Base-by-base conservation (phyloP, 2,888 invertebrate species). In the Corbicula japonica region DNA sequence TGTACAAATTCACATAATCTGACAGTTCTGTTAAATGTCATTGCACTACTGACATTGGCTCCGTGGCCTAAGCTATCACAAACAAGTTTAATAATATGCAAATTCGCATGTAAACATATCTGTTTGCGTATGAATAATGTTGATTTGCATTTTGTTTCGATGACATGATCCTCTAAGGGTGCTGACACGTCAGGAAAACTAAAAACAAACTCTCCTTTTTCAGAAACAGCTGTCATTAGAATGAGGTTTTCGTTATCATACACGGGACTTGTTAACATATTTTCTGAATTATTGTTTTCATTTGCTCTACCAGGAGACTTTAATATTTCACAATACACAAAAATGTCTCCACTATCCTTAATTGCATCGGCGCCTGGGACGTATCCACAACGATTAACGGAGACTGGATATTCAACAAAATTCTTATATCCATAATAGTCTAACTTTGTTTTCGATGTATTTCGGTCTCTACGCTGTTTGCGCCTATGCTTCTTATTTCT, bases 321-420 rank as follows among this genome's bases (percentile, higher is more conserved):
- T 30, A 12, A 28, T 28, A 21, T 28, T 38, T 10, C 2, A 54
- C 41, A 66, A 54, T 41, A 52, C 23, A 54, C 66, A 54, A 41
- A 54, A 23, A n/a, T n/a, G n/a, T n/a, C n/a, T n/a, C n/a, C n/a
- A n/a, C n/a, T n/a, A n/a, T n/a, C n/a, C n/a, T n/a, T 52, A 35
- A 23, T 15, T 54, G 38, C 44, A 34, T 56, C 18, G 32, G 18
- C 21, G 32, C 54, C 41, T 38, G 30, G 1, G 26, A 48, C 68
- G 28, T 68, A 41, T 21, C 69, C 73, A 73, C 78, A 78, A 15
- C 73, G 61, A 28, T 78, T 54, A 15, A 63, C 66, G n/a, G 46
- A 56, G 1, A 78, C 41, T 4, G 63, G 63, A 58, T 73, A 23
- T 26, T 69, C 56, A 30, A 65, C 41, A 35, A 60, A 58, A 15